A percentile compares a stretch with the other conserved stretches of the same genome.
Conservation (phyloP, 1,140 invertebrate genomes). For the Anastatus disparis region DNA sequence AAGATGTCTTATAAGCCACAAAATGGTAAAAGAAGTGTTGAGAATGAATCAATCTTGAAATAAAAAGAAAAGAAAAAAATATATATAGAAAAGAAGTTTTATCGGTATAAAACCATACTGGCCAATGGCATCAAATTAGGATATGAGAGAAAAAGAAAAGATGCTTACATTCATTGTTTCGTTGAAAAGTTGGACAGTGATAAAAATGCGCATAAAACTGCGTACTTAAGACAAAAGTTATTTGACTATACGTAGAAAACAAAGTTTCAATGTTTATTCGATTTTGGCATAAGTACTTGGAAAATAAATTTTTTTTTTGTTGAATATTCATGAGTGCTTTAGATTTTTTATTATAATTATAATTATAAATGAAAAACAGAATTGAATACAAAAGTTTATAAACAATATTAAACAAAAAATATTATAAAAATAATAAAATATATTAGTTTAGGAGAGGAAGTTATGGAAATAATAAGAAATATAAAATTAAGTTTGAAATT, state of each 20-base stretch:
- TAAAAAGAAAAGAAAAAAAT: no score
- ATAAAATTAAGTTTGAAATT: constrained; percentile 27
- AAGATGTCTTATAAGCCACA: constrained; percentile 46
- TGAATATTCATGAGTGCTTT: no score
- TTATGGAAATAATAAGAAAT: no score
- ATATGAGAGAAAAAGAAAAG: constrained; percentile 1
- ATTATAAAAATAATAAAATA: no score
- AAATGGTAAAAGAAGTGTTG: constrained; percentile 47
- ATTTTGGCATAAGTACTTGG: neutral
- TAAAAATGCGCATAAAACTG: neutral
- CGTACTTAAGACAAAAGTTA: neutral
- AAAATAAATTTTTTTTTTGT: neutral
- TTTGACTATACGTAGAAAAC: constrained; percentile 6
- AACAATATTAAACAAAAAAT: no score
- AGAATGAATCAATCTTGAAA: constrained; percentile 48
- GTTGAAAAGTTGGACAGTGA: neutral
- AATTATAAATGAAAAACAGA: no score
- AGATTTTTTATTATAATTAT: no score
- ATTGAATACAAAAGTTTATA: no score
- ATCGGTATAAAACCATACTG: constrained; percentile 53
- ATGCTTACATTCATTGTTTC: no score
- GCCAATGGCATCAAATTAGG: constrained; percentile 32
- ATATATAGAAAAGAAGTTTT: no score
- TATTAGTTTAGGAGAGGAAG: no score
- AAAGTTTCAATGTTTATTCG: constrained; percentile 13